These are phyloP conservation scores for Corvus moneduloides DNA, from an alignment of 2,113 vertebrate species.

Conservation along the genomic window DNA sequence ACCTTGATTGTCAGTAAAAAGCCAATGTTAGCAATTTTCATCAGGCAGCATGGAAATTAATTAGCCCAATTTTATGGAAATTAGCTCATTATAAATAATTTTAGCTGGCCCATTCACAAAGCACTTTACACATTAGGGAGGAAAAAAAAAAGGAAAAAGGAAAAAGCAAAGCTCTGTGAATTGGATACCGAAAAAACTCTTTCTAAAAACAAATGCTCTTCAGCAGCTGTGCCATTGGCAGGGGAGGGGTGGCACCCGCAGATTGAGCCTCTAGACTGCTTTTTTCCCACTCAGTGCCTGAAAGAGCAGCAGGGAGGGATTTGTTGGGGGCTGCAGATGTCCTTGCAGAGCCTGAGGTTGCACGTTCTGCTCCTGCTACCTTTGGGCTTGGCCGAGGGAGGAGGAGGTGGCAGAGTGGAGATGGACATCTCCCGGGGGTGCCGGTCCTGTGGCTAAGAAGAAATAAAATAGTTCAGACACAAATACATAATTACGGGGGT, in stretches of 20 bases:
- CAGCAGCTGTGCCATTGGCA: slow-evolving; percentile 58
- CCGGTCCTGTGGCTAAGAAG: background rate
- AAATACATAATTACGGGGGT: background rate
- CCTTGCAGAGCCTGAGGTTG: background rate
- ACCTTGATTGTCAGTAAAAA: slow-evolving; percentile 59
- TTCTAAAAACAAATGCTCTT: slow-evolving; percentile 55
- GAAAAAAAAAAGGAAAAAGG: background rate
- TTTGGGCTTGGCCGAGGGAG: background rate
- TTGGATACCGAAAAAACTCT: slow-evolving; percentile 40
- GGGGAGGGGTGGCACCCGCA: slow-evolving; percentile 24
- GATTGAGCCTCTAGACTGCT: slow-evolving; percentile 10
- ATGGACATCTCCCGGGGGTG: background rate
- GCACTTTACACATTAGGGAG: slow-evolving; percentile 40
- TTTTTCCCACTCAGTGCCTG: background rate
- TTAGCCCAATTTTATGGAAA: slow-evolving; percentile 76
- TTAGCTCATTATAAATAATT: slow-evolving; percentile 73
- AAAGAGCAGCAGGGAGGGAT: slow-evolving; percentile 23
- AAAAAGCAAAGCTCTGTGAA: slow-evolving; percentile 58
- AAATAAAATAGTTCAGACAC: background rate
- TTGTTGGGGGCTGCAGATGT: slow-evolving; percentile 5
- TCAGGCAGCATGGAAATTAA: slow-evolving; percentile 72
- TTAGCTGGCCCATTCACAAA: slow-evolving; percentile 74
- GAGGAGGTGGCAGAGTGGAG: background rate
- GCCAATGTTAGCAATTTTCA: slow-evolving; percentile 68
- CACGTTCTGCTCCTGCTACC: background rate